Percentiles rank a stretch among this genome's conserved stretches.
Evolutionary conservation across 2,888 invertebrate species (phyloP).

Genomic region (Stegophylla sp.): DNA sequence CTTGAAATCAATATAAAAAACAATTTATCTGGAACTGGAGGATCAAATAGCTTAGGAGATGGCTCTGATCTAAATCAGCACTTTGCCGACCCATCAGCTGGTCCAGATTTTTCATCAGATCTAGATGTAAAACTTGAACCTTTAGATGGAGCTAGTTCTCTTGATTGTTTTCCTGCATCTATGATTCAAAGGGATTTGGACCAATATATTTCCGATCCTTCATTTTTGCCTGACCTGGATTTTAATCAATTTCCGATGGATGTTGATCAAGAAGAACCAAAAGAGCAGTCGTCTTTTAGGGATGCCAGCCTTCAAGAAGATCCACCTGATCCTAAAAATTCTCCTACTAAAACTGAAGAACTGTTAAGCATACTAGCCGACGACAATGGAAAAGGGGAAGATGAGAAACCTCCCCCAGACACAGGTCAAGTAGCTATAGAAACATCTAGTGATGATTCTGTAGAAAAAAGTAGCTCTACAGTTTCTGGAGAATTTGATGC

Average conservation of each 20-base stretch:
- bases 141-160: constrained; percentile 48
- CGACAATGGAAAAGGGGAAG: constrained; percentile 57
- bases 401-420: constrained; percentile 61
- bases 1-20: constrained; percentile 41
- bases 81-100: constrained; percentile 46
- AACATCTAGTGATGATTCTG: constrained; percentile 50
- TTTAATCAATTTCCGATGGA: constrained; percentile 58
- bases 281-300: constrained; percentile 59
- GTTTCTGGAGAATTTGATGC: constrained; percentile 51
- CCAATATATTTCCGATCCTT: constrained; percentile 52
- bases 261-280: constrained; percentile 56
- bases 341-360: constrained; percentile 74
- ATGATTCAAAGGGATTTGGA: constrained; percentile 54
- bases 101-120: constrained; percentile 57
- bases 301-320: constrained; percentile 59
- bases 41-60: constrained; percentile 52
- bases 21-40: constrained; percentile 56
- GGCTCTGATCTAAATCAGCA: constrained; percentile 47
- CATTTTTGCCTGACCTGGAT: constrained; percentile 52
- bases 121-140: constrained; percentile 53
- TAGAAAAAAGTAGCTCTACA: constrained; percentile 51
- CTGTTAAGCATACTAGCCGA: constrained; percentile 72
- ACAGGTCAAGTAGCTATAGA: constrained; percentile 43
- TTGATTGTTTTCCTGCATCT: constrained; percentile 55
- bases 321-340: constrained; percentile 71